Evolutionary conservation across 2,113 vertebrate species (phyloP).

Genomic region (Suncus etruscus): DNA sequence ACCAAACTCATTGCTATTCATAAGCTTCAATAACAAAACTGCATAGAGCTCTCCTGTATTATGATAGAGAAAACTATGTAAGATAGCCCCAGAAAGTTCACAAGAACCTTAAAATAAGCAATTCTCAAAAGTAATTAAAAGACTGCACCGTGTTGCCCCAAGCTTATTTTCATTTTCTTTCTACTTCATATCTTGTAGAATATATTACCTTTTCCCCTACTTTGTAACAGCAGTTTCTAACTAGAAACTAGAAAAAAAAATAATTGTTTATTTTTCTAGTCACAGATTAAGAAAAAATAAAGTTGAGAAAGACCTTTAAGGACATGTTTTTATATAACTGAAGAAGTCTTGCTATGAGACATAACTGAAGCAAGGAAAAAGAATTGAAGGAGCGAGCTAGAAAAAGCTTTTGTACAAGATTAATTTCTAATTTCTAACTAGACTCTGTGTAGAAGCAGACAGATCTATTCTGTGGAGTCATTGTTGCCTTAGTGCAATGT

Average conservation of each 20-base stretch:
- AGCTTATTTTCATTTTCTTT: slow-evolving; percentile 22
- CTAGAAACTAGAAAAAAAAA: background rate
- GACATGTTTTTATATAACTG: background rate
- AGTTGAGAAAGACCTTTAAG: background rate
- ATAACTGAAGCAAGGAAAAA: background rate
- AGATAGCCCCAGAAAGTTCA: background rate
- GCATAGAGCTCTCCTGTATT: background rate
- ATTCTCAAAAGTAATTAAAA: slow-evolving; percentile 21
- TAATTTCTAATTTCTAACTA: background rate
- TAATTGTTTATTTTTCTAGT: background rate
- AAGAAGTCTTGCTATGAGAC: background rate
- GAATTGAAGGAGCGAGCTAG: accelerated
- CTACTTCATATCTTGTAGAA: background rate
- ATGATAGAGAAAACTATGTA: background rate
- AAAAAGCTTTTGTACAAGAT: background rate
- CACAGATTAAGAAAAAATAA: slow-evolving; percentile 54
- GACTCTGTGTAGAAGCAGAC: background rate
- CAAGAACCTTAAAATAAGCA: too few species aligned
- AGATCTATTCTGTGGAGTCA: background rate
- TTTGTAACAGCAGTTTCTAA: slow-evolving; percentile 19
- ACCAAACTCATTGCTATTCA: slow-evolving; percentile 4
- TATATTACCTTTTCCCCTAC: background rate
- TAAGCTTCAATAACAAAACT: background rate
- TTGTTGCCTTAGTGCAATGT: background rate
- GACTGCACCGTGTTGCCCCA: background rate